Conservation (phyloP, 2,113 vertebrate species). For the Asarcornis scutulata region DNA sequence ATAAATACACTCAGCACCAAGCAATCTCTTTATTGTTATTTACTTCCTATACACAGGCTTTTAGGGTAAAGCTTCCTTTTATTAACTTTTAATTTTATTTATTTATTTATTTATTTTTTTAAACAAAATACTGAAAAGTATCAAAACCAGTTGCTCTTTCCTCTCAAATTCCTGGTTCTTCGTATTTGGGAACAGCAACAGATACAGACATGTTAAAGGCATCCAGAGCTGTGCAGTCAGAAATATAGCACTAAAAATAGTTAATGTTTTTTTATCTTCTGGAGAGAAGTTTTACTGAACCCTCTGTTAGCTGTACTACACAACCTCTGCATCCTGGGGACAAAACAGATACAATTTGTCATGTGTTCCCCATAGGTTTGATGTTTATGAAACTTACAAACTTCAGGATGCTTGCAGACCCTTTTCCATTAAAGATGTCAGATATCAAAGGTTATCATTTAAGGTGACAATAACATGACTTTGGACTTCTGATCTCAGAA, state of each 20-base stretch:
- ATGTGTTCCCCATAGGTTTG: neutral
- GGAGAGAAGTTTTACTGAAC: neutral
- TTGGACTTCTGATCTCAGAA: neutral
- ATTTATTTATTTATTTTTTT: neutral
- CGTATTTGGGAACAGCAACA: neutral
- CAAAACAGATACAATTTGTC: neutral
- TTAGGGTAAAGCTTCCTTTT: neutral
- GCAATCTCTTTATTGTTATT: neutral
- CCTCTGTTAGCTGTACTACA: neutral
- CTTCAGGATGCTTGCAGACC: neutral
- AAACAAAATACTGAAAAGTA: neutral
- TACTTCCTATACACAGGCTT: neutral
- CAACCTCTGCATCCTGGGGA: neutral
- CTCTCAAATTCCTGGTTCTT: neutral
- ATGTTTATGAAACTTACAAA: neutral
- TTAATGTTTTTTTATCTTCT: neutral
- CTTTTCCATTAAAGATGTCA: neutral
- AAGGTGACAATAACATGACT: neutral
- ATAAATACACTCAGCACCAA: neutral
- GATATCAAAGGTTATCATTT: neutral
- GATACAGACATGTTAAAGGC: neutral
- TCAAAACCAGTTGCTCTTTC: neutral
- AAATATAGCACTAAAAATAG: neutral
- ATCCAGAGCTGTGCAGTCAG: neutral
- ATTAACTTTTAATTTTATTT: neutral